Evolutionary conservation across 2,797 vertebrate species (phyloP).

Genomic region (Acipenser oxyrinchus): DNA sequence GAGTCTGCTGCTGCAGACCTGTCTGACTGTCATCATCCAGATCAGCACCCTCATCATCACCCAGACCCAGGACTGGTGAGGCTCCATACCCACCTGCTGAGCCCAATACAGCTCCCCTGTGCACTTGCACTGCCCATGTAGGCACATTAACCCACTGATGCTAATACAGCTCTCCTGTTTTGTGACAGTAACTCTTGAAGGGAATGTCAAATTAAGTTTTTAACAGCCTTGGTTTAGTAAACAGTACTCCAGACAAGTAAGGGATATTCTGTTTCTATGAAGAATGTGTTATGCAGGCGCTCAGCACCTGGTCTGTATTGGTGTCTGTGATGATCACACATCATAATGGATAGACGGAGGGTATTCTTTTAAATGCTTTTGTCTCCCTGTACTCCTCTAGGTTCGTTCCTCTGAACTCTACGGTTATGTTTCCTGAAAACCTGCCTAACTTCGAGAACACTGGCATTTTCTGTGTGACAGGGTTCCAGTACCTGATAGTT

Average conservation of each 20-base stretch:
- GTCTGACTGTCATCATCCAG: slow-evolving; percentile 60
- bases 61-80: slow-evolving; percentile 74
- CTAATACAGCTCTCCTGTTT: not conserved
- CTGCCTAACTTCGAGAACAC: slow-evolving; percentile 89
- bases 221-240: too few species aligned
- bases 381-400: slow-evolving; percentile 37
- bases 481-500: slow-evolving; percentile 90
- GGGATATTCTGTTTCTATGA: too few species aligned
- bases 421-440: slow-evolving; percentile 48
- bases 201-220: too few species aligned
- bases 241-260: too few species aligned
- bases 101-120: not conserved
- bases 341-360: too few species aligned
- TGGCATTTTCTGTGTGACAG: slow-evolving; percentile 71
- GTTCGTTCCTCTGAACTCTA: slow-evolving; percentile 79
- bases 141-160: not conserved
- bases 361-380: too few species aligned
- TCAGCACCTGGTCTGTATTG: too few species aligned
- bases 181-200: too few species aligned
- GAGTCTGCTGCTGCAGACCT: slow-evolving; percentile 72
- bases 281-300: too few species aligned
- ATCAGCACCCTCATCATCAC: slow-evolving; percentile 68
- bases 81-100: not conserved
- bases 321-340: too few species aligned
- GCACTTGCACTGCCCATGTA: not conserved